Evolutionary conservation across 2,113 vertebrate genomes (phyloP).

Genomic region (Tursiops truncatus): DNA sequence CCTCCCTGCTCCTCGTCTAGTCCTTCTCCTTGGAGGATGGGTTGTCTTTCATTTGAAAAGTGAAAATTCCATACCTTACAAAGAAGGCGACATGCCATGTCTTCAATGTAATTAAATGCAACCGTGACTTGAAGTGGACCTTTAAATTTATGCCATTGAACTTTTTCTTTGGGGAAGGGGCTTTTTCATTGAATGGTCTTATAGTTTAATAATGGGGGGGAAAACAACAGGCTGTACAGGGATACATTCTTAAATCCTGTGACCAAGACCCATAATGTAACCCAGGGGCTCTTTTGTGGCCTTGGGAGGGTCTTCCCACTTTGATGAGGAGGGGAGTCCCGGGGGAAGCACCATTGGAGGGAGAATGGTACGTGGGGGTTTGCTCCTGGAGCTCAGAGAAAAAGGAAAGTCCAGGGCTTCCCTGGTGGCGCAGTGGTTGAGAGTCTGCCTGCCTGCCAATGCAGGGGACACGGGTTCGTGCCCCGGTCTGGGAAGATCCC

Average conservation of each 20-base stretch:
- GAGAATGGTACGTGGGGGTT: slow-evolving; percentile 37
- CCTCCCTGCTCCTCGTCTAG: not conserved
- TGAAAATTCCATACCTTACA: not conserved
- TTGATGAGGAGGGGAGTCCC: not conserved
- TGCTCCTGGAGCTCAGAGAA: slow-evolving; percentile 40
- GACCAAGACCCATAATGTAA: not conserved
- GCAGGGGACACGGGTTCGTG: no score
- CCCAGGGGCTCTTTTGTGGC: not conserved
- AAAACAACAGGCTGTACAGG: fast-evolving
- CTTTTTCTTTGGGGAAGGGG: not conserved
- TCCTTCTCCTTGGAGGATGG: not conserved
- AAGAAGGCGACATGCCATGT: slow-evolving; percentile 17
- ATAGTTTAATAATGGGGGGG: not conserved
- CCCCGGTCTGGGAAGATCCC: no score
- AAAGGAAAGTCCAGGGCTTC: not conserved
- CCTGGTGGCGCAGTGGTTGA: no score
- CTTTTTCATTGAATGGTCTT: not conserved
- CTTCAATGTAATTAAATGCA: not conserved
- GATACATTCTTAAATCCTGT: not conserved
- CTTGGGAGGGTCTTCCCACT: not conserved
- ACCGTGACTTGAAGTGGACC: slow-evolving; percentile 17
- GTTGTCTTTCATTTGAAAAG: not conserved
- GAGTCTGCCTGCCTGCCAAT: no score
- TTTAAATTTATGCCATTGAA: not conserved
- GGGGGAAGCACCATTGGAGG: not conserved